Percentiles rank a stretch among this genome's conserved stretches.
phyloP scores from a whole-genome alignment of 2,888 invertebrate genomes.

The Archips crataeganus region DNA sequence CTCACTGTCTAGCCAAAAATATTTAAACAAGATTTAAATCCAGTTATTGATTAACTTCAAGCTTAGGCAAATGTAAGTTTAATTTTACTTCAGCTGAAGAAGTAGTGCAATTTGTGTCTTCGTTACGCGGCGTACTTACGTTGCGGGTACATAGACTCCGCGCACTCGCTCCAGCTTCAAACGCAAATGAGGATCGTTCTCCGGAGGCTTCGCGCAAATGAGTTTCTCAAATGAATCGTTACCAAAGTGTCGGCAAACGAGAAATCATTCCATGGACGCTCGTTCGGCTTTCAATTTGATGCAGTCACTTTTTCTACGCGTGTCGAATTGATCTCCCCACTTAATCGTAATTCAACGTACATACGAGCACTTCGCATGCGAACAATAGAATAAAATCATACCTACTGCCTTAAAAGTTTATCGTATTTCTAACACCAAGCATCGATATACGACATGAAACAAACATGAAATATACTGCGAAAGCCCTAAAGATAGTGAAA shows the following conservation, averaged over 20 bases:
- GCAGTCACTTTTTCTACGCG: constrained; percentile 59
- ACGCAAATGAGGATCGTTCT: constrained; percentile 78
- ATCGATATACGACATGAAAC: constrained; percentile 56
- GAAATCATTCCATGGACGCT: constrained; percentile 66
- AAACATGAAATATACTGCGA: constrained; percentile 51
- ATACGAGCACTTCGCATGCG: neutral
- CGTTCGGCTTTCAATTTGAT: constrained; percentile 67
- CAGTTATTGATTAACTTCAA: neutral
- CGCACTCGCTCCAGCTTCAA: constrained; percentile 60
- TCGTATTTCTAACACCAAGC: constrained; percentile 36
- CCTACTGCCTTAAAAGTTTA: constrained; percentile 23
- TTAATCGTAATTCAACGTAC: constrained; percentile 3
- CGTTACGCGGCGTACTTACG: constrained; percentile 31
- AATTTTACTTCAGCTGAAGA: constrained; percentile 18
- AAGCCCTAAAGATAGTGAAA: constrained; percentile 80
- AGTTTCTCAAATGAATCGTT: constrained; percentile 81
- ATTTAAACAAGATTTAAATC: too few relatives aligned
- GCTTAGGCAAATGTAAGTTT: neutral
- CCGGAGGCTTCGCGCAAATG: constrained; percentile 72
- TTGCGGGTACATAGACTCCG: constrained; percentile 36
- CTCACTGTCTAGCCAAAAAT: too few relatives aligned
- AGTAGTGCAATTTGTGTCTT: constrained; percentile 35
- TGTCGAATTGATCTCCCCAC: constrained; percentile 46
- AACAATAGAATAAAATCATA: neutral
- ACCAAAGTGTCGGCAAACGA: constrained; percentile 72